Evolutionary conservation across 2,888 invertebrate species (phyloP).

Genomic region (Conus canariensis): DNA sequence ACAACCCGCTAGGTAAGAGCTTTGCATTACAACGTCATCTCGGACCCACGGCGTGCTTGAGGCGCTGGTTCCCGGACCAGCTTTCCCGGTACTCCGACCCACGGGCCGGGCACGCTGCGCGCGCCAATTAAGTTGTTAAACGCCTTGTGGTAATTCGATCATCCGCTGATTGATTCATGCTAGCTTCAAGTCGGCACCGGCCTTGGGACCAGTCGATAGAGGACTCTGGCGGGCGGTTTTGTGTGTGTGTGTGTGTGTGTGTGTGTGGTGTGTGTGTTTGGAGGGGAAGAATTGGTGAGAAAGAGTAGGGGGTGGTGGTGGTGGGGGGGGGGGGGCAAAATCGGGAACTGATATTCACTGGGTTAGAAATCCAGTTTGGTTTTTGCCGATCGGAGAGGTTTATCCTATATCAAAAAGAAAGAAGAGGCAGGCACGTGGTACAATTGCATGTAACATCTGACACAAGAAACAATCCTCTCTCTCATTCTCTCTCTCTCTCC

Average conservation of each 20-base stretch:
- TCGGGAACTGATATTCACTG: not conserved
- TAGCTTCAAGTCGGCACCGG: too few species aligned
- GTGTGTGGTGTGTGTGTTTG: not conserved
- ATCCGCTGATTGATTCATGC: not conserved
- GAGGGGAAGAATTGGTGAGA: not conserved
- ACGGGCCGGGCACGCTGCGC: not conserved
- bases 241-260: too few species aligned
- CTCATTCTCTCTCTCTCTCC: not conserved
- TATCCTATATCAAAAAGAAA: too few species aligned
- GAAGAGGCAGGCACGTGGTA: too few species aligned
- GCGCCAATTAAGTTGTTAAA: constrained; percentile 4
- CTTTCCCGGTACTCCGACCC: not conserved
- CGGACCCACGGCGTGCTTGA: too few species aligned
- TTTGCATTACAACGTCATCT: not conserved
- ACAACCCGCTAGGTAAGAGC: not conserved
- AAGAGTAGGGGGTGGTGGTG: not conserved
- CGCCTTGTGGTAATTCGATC: constrained; percentile 11
- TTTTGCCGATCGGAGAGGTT: too few species aligned
- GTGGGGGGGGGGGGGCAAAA: too few species aligned
- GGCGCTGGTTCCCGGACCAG: not conserved
- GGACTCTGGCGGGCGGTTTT: too few species aligned
- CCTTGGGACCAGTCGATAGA: too few species aligned
- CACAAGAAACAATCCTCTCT: not conserved
- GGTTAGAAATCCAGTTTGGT: too few species aligned
- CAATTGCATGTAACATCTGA: too few species aligned